Evolutionary conservation across 2,113 vertebrate species (phyloP), one percentile per base, ranked within the genome.

Genomic region (Callopanchax toddi): DNA sequence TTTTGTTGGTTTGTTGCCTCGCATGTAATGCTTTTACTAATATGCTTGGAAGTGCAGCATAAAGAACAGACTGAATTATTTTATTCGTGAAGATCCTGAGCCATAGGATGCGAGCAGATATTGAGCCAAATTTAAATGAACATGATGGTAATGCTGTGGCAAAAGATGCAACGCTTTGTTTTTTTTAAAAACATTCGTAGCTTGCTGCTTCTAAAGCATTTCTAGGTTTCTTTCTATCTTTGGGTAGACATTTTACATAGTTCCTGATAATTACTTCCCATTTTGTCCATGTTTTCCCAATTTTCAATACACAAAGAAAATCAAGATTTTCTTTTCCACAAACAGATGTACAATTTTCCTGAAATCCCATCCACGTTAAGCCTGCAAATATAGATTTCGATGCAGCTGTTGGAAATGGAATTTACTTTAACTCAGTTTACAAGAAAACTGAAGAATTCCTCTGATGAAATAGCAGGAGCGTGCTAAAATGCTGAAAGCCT

Each of bases 1-100:
- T 71, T 77, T 64, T 40, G 53, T 45, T 75, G 23, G 26, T 67
- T 72, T 46, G 67, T 44, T 75, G 26, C 46, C 62, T 66, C 5
- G 39, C 39, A 18, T 50, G 29, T 46, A 67, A 64, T 59, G 61
- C 71, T 61, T 85, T 78, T 49, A 73, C 21, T 13, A 1, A 49
- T 67, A 44, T 26, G 20, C 34, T 56, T 62, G 42, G 37, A 61
- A 53, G 57, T 72, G 61, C 17, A 13, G 12, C 52, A 46, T 23
- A 12, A 32, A 45, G 42, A 58, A 44, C 4, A 40, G 5, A 16
- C 8, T 20, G 20, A 37, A 37, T 48, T 15, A 48, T 34, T 60
- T 36, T 7, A 21, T 49, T 4, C 17, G 22, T 16, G 13, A 46
- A n/a, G 32, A 37, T 25, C 46, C 18, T 48, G 20, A 48, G 15